Evolutionary conservation across 2,888 invertebrate genomes (phyloP).

Genomic region (Lobophora halterata): DNA sequence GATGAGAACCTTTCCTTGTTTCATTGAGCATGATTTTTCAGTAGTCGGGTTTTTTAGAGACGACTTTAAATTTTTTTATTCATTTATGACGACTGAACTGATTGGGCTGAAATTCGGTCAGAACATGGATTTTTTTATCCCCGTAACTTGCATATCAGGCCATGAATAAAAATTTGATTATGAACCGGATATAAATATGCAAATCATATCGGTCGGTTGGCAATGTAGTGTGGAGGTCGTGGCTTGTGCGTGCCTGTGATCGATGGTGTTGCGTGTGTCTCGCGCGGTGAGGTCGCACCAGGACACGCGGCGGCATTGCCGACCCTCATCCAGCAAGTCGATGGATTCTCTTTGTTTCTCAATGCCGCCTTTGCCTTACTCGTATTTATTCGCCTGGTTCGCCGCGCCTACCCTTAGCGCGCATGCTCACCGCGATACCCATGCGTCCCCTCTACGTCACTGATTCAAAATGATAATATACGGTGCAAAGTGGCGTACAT

Average conservation of each 20-base stretch:
- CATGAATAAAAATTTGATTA: too few relatives aligned
- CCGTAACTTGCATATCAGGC: too few relatives aligned
- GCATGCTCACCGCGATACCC: conserved; percentile 65
- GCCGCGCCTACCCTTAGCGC: conserved; percentile 67
- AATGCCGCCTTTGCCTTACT: conserved; percentile 48
- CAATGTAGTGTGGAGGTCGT: conserved; percentile 55
- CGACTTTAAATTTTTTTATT: too few relatives aligned
- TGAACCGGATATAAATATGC: conserved; percentile 54
- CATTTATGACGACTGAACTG: too few relatives aligned
- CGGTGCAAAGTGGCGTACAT: conserved; percentile 53
- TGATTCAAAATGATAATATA: conserved; percentile 62
- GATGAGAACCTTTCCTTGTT: too few relatives aligned
- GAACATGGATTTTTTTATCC: too few relatives aligned
- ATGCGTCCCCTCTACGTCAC: conserved; percentile 64
- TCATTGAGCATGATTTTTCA: too few relatives aligned
- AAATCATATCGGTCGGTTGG: conserved; percentile 52
- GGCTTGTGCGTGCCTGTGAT: conserved; percentile 32
- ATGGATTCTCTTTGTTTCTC: conserved; percentile 61
- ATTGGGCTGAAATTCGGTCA: too few relatives aligned
- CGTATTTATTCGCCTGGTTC: conserved; percentile 49
- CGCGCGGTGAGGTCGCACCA: conserved; percentile 47
- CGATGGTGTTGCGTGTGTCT: conserved; percentile 53
- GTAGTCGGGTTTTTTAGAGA: too few relatives aligned
- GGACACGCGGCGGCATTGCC: conserved; percentile 36
- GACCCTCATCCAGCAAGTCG: conserved; percentile 50